Evolutionary conservation across 2,797 vertebrate species (phyloP).

Genomic region (Molossus molossus): DNA sequence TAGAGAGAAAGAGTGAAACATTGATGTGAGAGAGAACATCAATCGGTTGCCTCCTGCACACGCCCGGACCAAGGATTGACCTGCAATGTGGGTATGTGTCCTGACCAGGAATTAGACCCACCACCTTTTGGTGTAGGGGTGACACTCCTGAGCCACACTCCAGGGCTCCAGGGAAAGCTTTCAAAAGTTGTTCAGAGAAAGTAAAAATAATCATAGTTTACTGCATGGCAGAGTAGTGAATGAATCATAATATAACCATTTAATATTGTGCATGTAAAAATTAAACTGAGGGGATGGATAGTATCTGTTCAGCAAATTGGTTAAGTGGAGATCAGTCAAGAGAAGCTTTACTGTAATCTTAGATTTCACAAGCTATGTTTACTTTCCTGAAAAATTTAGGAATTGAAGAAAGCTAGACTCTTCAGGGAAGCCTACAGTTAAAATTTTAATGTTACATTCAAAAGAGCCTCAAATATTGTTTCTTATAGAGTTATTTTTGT

Average conservation of each 20-base stretch:
- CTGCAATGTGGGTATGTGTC: too few species aligned
- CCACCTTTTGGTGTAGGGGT: too few species aligned
- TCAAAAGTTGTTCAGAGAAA: neutral
- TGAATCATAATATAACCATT: neutral
- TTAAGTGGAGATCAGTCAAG: neutral
- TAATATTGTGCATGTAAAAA: neutral
- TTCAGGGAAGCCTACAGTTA: neutral
- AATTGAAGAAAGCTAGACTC: neutral
- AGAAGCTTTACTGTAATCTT: neutral
- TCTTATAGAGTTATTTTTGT: neutral
- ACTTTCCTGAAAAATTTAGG: neutral
- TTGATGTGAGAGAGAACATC: neutral
- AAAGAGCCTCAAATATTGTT: neutral
- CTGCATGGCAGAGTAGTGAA: neutral
- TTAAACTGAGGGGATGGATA: neutral
- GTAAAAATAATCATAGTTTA: neutral
- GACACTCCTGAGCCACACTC: too few species aligned
- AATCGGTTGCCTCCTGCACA: too few species aligned
- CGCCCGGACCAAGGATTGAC: too few species aligned
- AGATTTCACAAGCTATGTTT: neutral
- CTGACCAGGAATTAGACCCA: too few species aligned
- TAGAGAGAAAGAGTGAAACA: too few species aligned
- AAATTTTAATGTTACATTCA: neutral
- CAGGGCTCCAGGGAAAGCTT: slow-evolving; percentile 4
- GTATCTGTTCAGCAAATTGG: neutral